Evolutionary conservation across 2,113 vertebrate genomes (phyloP).

Genomic region (Peromyscus californicus): DNA sequence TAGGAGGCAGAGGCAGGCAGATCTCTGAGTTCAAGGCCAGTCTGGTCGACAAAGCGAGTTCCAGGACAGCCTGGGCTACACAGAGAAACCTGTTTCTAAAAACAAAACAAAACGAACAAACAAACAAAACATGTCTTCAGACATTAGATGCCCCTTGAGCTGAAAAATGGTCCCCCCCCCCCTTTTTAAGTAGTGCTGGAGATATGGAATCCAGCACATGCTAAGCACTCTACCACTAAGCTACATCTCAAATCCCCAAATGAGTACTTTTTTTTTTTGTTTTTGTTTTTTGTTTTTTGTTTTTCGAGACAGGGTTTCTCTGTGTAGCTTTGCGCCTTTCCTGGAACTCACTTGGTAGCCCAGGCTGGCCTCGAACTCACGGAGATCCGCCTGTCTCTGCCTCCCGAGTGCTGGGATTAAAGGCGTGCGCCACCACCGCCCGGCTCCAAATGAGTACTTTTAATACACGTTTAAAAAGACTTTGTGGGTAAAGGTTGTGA

Average conservation of each 20-base stretch:
- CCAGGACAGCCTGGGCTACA: not conserved
- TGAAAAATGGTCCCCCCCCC: not conserved
- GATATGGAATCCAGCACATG: not conserved
- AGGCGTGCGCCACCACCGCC: too few species aligned
- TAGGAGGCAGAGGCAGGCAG: not conserved
- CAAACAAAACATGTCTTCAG: not conserved
- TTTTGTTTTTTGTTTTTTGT: too few species aligned
- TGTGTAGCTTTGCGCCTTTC: too few species aligned
- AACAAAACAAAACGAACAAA: not conserved
- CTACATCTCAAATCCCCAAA: not conserved
- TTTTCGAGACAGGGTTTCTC: too few species aligned
- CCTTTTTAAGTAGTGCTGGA: not conserved
- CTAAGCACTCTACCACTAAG: not conserved
- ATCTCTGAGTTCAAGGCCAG: not conserved
- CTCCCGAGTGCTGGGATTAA: too few species aligned
- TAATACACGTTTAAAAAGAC: not conserved
- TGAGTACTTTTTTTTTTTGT: too few species aligned
- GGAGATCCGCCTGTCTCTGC: too few species aligned
- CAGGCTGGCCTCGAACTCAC: too few species aligned
- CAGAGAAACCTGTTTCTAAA: not conserved
- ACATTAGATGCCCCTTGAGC: not conserved
- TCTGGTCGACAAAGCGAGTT: not conserved
- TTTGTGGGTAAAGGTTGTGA: not conserved
- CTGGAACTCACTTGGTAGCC: too few species aligned
- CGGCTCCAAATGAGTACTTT: too few species aligned